phyloP scores from a whole-genome alignment of 2,888 invertebrate genomes.

The Cremastinae sp. region DNA sequence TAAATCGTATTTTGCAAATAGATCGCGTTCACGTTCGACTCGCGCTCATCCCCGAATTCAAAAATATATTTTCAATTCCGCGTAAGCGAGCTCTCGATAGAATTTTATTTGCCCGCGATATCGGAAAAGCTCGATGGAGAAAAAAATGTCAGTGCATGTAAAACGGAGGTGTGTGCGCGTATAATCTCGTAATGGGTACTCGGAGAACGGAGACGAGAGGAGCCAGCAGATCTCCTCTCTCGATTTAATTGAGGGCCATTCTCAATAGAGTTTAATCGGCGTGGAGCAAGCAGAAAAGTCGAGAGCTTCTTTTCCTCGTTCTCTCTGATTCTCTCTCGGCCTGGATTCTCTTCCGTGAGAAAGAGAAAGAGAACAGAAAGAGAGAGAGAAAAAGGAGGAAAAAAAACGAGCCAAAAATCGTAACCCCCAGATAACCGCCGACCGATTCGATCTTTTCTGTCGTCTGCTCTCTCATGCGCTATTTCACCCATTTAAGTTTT shows the following conservation, averaged over 20 bases:
- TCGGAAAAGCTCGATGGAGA: slow-evolving; percentile 30
- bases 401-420: no score
- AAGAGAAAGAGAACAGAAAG: neutral
- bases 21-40: no score
- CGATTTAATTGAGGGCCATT: slow-evolving; percentile 60
- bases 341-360: slow-evolving; percentile 1
- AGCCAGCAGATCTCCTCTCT: slow-evolving; percentile 55
- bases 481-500: neutral
- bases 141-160: neutral
- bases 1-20: no score
- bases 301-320: slow-evolving; percentile 30
- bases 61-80: neutral
- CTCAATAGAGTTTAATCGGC: slow-evolving; percentile 60
- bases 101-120: slow-evolving; percentile 41
- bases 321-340: slow-evolving; percentile 22
- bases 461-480: slow-evolving; percentile 20
- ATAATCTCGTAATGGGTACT: slow-evolving; percentile 38
- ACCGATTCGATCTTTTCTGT: slow-evolving; percentile 59
- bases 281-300: slow-evolving; percentile 41
- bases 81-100: slow-evolving; percentile 52
- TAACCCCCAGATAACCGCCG: slow-evolving; percentile 44
- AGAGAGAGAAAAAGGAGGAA: no score
- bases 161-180: neutral
- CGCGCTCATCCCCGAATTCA: neutral
- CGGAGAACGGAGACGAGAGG: slow-evolving; percentile 46